Evolutionary conservation across 2,113 vertebrate genomes (phyloP).

Genomic region (Chaenocephalus aceratus): DNA sequence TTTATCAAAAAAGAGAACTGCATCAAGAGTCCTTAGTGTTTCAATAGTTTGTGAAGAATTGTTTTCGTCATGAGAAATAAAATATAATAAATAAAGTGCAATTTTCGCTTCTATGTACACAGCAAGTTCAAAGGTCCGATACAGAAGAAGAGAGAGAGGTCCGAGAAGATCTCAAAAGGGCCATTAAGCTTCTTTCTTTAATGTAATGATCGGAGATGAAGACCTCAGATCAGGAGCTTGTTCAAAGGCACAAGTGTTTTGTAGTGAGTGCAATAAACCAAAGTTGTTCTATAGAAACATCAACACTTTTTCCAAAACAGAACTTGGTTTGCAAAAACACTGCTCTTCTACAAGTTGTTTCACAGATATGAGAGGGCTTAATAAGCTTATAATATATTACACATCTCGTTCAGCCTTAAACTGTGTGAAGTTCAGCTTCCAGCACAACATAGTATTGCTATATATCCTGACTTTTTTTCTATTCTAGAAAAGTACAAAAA

Average conservation of each 20-base stretch:
- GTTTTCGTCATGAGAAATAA: constrained; percentile 64
- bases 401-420: constrained; percentile 35
- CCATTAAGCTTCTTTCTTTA: constrained; percentile 21
- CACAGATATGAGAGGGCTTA: constrained; percentile 59
- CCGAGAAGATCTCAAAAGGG: constrained; percentile 58
- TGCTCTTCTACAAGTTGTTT: constrained; percentile 59
- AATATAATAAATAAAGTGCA: constrained; percentile 83
- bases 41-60: constrained; percentile 57
- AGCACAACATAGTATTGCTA: constrained; percentile 79
- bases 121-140: constrained; percentile 64
- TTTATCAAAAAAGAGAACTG: constrained; percentile 68
- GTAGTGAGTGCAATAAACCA: constrained; percentile 72
- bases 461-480: constrained; percentile 55
- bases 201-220: constrained; percentile 21
- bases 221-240: constrained; percentile 64
- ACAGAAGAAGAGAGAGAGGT: constrained; percentile 28
- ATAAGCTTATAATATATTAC: constrained; percentile 42
- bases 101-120: constrained; percentile 66
- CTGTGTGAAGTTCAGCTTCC: constrained; percentile 45
- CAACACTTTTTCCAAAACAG: constrained; percentile 71
- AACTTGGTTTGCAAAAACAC: constrained; percentile 56
- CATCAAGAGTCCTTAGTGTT: constrained; percentile 75
- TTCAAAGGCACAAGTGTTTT: constrained; percentile 85
- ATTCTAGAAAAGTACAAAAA: constrained; percentile 75
- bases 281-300: constrained; percentile 30